Evolutionary conservation across 1,140 invertebrate species (phyloP).

Genomic region (Drosophila mayri): DNA sequence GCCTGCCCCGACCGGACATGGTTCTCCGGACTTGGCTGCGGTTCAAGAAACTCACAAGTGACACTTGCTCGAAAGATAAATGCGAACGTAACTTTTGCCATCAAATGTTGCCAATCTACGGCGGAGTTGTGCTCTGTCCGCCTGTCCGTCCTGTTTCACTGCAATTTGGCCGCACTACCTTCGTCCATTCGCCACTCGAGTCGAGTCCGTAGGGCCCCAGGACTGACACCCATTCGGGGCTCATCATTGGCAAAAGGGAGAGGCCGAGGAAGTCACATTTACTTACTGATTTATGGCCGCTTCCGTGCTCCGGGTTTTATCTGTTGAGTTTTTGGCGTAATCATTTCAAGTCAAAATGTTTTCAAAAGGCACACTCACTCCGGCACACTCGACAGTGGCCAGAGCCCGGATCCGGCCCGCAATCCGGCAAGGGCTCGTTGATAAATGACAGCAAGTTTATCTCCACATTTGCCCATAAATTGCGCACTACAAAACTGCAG

Average conservation of each 20-base stretch:
- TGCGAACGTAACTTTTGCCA: conserved; percentile 79
- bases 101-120: conserved; percentile 82
- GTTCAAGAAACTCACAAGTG: conserved; percentile 82
- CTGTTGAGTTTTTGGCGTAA: conserved; percentile 81
- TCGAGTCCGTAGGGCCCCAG: conserved; percentile 3
- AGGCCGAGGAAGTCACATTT: conserved; percentile 69
- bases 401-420: conserved; percentile 6
- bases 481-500: conserved; percentile 77
- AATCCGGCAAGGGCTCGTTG: conserved; percentile 63
- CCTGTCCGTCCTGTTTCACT: conserved; percentile 13
- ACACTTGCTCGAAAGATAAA: conserved; percentile 80
- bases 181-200: conserved; percentile 36
- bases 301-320: conserved; percentile 72
- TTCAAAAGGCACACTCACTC: conserved; percentile 47
- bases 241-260: conserved; percentile 17
- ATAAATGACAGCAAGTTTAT: conserved; percentile 80
- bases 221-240: conserved; percentile 6
- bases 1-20: conserved; percentile 22
- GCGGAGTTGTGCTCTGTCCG: conserved; percentile 27
- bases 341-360: conserved; percentile 80
- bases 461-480: conserved; percentile 79
- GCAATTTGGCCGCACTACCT: conserved; percentile 29
- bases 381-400: conserved; percentile 12
- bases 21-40: conserved; percentile 66
- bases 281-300: conserved; percentile 78